phyloP scores from a whole-genome alignment of 2,888 invertebrate genomes.

The Agrotis puta region DNA sequence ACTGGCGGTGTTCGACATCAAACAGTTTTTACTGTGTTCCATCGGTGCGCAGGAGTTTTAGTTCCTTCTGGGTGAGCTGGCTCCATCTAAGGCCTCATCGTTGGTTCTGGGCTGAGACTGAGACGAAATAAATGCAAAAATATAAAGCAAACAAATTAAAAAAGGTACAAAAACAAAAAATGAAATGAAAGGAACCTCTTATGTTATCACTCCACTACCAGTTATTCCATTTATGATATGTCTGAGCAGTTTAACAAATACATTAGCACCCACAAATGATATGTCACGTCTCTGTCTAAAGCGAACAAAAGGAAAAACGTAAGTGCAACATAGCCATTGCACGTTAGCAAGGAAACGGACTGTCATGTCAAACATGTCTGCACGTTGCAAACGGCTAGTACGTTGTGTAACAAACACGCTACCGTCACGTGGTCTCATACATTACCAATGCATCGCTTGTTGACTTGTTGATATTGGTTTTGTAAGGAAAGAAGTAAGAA shows the following conservation, averaged over 20 bases:
- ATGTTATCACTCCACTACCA: slow-evolving; percentile 15
- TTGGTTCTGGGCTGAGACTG: too few relatives aligned
- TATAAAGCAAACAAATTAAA: too few relatives aligned
- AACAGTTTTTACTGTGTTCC: too few relatives aligned
- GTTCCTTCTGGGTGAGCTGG: too few relatives aligned
- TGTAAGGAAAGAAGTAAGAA: neutral
- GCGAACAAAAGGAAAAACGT: slow-evolving; percentile 26
- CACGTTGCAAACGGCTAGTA: slow-evolving; percentile 23
- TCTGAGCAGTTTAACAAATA: slow-evolving; percentile 2
- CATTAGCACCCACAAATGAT: slow-evolving; percentile 5
- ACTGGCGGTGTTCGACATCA: too few relatives aligned
- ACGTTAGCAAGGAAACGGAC: slow-evolving; percentile 34
- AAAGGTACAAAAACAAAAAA: slow-evolving; percentile 14
- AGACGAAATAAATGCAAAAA: too few relatives aligned
- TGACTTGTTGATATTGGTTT: slow-evolving; percentile 18
- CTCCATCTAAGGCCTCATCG: too few relatives aligned
- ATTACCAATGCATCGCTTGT: slow-evolving; percentile 39
- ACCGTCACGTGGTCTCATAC: slow-evolving; percentile 4
- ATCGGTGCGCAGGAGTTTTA: too few relatives aligned
- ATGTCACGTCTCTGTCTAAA: slow-evolving; percentile 4
- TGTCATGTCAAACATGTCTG: slow-evolving; percentile 40
- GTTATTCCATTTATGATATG: neutral
- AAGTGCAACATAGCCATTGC: slow-evolving; percentile 37
- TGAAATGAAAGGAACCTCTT: slow-evolving; percentile 1
- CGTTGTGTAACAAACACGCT: slow-evolving; percentile 24